Evolutionary conservation across 2,888 invertebrate genomes (phyloP).

Genomic region (Archips xylosteana): DNA sequence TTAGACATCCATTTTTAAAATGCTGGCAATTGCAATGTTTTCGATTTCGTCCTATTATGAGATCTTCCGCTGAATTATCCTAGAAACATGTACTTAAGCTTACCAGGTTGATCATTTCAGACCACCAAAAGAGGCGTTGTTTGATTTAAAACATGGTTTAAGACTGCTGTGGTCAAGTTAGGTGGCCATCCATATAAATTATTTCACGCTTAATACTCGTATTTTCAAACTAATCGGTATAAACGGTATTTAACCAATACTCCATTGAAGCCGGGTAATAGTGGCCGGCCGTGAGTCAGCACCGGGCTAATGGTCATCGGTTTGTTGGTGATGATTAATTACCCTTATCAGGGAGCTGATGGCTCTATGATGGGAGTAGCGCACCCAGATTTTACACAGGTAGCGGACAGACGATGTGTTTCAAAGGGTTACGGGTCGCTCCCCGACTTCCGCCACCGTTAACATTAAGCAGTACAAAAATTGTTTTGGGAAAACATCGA

Average conservation of each 20-base stretch:
- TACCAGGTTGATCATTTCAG: background rate
- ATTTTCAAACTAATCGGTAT: constrained; percentile 21
- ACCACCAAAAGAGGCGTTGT: background rate
- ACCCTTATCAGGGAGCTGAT: constrained; percentile 78
- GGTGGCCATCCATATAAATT: constrained; percentile 22
- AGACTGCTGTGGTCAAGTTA: background rate
- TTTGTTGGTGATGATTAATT: constrained; percentile 75
- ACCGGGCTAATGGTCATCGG: constrained; percentile 77
- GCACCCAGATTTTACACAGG: constrained; percentile 38
- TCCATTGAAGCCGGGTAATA: constrained; percentile 29
- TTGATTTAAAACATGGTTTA: background rate
- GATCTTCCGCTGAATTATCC: background rate
- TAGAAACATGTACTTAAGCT: background rate
- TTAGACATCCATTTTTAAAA: too few species aligned
- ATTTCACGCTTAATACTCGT: constrained; percentile 11
- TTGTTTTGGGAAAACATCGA: too few species aligned
- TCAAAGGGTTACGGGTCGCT: constrained; percentile 22
- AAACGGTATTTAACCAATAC: constrained; percentile 24
- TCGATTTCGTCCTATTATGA: background rate
- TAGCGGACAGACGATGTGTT: constrained; percentile 14
- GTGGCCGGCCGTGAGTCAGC: constrained; percentile 69
- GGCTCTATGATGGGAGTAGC: constrained; percentile 75
- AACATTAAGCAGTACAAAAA: background rate
- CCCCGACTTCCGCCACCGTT: background rate
- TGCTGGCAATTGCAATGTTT: too few species aligned